Evolutionary conservation across 92 coral and sea anemone genomes (phyloP), one percentile per base, ranked within the genome.

Genomic region (Plumapathes pennacea): DNA sequence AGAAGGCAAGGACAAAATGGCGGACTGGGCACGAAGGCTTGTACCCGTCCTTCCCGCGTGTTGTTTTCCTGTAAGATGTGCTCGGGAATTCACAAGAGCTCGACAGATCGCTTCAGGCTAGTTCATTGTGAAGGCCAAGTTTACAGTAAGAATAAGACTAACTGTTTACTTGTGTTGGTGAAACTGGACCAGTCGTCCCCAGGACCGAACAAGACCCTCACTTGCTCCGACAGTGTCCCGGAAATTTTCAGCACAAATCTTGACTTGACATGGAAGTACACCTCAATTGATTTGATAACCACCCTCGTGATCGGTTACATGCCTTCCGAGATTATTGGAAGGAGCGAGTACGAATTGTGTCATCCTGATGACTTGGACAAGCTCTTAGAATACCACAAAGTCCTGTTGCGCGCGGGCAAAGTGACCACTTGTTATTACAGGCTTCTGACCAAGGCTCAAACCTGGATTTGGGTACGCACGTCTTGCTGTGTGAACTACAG

Each of bases 371-470:
- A 81, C 45, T 15, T 81, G 17, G 57, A 12, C 3, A 81, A 81
- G 32, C 51, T 81, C 6, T 10, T 48, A 1, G 49, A 52, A 19
- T 81, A 81, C 25, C 88, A 81, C 31, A 50, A 62, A 21, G 60
- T 73, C 67, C 28, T 81, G 13, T 62, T 65, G 10, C 61, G 67
- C 65, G 52, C 69, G 4, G 88, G 88, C 0, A 36, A 65, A 12
- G 54, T 81, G n/a, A 81, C 61, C 10, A 81, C 88, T n/a, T 81
- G 88, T 17, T 81, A 69, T 32, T 81, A 81, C 18, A 60, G 82
- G 10, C 56, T 74, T 36, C 54, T 74, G 24, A 81, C 88, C 3
- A 81, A 81, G 43, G 88, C 82, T 6, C 77, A 81, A 30, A 43
- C 43, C 4, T 81, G 82, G 81, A 39, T 81, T 14, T 81, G 88